These are phyloP conservation scores for Blomia tropicalis DNA, from an alignment of 2,888 invertebrate genomes.

Conservation along the genomic window DNA sequence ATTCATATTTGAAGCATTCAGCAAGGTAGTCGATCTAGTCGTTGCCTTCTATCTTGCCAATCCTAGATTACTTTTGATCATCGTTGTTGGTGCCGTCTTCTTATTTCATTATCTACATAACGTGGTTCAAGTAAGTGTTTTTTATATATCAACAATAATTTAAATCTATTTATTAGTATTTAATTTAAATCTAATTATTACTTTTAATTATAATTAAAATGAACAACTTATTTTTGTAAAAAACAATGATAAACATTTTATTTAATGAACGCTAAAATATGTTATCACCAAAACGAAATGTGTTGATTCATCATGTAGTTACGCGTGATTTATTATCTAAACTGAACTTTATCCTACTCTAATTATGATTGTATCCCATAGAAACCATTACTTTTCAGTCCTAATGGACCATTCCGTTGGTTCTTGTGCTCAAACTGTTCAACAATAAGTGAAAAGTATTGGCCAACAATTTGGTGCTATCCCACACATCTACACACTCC, in stretches of 20 bases:
- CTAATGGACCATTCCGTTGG: constrained; percentile 48
- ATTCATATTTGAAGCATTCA: not conserved
- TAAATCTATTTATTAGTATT: too few species aligned
- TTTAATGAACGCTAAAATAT: not conserved
- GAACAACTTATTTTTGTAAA: too few species aligned
- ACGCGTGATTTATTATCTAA: not conserved
- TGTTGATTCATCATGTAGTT: not conserved
- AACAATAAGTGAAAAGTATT: constrained; percentile 51
- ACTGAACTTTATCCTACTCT: not conserved
- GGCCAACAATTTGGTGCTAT: constrained; percentile 67
- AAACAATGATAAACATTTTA: not conserved
- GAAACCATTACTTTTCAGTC: constrained; percentile 53
- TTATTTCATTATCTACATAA: constrained; percentile 25
- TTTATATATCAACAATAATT: too few species aligned
- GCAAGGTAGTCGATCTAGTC: constrained; percentile 1
- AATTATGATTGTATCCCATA: too few species aligned
- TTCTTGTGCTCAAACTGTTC: constrained; percentile 50
- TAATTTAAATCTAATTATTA: too few species aligned
- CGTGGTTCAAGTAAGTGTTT: constrained; percentile 25
- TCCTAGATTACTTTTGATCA: constrained; percentile 24
- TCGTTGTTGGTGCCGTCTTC: constrained; percentile 24
- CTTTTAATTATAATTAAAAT: too few species aligned
- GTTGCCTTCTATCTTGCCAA: constrained; percentile 24
- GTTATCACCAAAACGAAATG: not conserved
- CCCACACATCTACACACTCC: constrained; percentile 60